Evolutionary conservation across 2,113 vertebrate species (phyloP).

Genomic region (Gracilinanus agilis): DNA sequence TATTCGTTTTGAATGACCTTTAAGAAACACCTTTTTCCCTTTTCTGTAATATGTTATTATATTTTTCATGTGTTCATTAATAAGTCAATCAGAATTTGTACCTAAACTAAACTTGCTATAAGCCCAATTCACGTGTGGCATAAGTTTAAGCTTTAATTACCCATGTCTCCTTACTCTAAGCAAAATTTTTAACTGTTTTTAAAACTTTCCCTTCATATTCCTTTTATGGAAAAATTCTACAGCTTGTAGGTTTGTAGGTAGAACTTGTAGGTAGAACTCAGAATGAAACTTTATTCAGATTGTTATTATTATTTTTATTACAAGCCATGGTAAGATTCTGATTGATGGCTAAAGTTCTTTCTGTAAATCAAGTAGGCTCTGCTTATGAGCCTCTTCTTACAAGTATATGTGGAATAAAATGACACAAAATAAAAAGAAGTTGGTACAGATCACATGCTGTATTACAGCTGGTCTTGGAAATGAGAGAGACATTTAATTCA

Average conservation of each 20-base stretch:
- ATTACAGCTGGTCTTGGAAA: background rate
- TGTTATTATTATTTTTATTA: background rate
- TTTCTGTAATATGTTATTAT: constrained; percentile 36
- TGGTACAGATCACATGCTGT: background rate
- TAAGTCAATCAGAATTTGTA: background rate
- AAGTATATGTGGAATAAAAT: background rate
- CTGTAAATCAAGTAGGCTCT: background rate
- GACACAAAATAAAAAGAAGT: background rate
- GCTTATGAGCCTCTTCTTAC: background rate
- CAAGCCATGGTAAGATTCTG: background rate
- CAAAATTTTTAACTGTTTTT: background rate
- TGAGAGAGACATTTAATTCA: background rate
- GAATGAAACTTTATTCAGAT: background rate
- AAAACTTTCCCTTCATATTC: background rate
- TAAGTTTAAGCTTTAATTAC: background rate
- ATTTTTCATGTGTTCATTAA: constrained; percentile 24
- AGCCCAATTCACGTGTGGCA: background rate
- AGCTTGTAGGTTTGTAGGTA: background rate
- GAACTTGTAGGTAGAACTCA: too few species aligned
- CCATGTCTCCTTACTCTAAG: background rate
- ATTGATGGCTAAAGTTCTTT: background rate
- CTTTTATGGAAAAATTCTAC: background rate
- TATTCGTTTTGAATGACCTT: constrained; percentile 63
- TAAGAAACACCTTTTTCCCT: constrained; percentile 75
- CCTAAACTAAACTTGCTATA: background rate